phyloP scores from a whole-genome alignment of 2,888 invertebrate species.

The Chloroclysta siterata region DNA sequence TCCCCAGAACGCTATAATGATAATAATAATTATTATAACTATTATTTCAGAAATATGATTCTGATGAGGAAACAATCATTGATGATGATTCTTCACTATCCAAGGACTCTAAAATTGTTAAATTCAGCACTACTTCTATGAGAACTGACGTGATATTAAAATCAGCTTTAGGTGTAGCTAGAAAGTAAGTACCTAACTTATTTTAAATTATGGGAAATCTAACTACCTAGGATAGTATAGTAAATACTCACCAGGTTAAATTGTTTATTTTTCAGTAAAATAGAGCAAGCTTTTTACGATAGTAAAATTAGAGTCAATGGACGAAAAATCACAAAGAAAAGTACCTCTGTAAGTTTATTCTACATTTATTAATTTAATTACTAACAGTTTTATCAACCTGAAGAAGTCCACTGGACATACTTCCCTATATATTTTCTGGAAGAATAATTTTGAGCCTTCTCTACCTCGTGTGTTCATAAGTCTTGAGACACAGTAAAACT shows the following conservation, averaged over 20 bases:
- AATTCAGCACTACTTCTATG: conserved; percentile 86
- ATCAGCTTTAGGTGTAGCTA: conserved; percentile 87
- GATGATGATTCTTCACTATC: conserved; percentile 65
- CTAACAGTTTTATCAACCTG: too few species aligned
- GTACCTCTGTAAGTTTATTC: conserved; percentile 82
- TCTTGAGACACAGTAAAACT: too few species aligned
- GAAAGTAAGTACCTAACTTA: conserved; percentile 84
- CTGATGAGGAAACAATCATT: conserved; percentile 79
- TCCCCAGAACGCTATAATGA: not conserved
- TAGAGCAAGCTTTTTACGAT: conserved; percentile 92
- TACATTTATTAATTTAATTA: not conserved
- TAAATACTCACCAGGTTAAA: not conserved
- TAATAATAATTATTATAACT: not conserved
- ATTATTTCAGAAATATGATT: conserved; percentile 68
- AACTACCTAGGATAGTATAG: too few species aligned
- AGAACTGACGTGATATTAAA: conserved; percentile 90
- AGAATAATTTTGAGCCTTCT: too few species aligned
- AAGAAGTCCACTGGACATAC: too few species aligned
- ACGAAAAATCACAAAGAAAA: conserved; percentile 90
- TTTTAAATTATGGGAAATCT: not conserved
- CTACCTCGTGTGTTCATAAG: too few species aligned
- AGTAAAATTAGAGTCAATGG: conserved; percentile 93
- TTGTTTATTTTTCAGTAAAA: conserved; percentile 85
- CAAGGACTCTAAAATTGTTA: conserved; percentile 87
- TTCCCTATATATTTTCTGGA: too few species aligned